Conservation (phyloP, 2,888 invertebrate species). For the Cosmorhoe ocellata region DNA sequence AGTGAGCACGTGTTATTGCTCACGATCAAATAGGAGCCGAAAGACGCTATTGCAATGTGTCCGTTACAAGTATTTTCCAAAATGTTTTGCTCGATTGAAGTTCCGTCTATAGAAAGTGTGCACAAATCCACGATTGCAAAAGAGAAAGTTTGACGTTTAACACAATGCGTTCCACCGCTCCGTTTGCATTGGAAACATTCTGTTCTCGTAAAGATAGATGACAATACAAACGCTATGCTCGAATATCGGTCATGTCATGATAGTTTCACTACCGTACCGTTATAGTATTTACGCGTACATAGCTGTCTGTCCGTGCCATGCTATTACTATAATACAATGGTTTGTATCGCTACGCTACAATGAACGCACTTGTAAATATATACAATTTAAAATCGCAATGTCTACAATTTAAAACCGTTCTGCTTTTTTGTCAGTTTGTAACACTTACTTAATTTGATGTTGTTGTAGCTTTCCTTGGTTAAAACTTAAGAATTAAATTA, state of each 20-base stretch:
- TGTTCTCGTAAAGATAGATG: conserved; percentile 17
- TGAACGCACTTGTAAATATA: conserved; percentile 56
- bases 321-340: conserved; percentile 50
- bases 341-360: conserved; percentile 29
- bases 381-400: no score
- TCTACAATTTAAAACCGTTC: conserved; percentile 12
- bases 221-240: conserved; percentile 19
- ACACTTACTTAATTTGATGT: no score
- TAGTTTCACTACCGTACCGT: conserved; percentile 36
- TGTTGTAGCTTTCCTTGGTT: no score
- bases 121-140: conserved; percentile 38
- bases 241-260: conserved; percentile 35
- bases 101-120: conserved; percentile 35
- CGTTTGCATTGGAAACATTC: conserved; percentile 27
- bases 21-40: no score
- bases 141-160: conserved; percentile 47
- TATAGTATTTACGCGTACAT: conserved; percentile 41
- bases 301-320: conserved; percentile 35
- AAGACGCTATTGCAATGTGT: background rate
- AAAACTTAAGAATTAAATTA: no score
- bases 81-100: background rate
- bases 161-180: conserved; percentile 32
- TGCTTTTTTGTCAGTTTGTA: conserved; percentile 17
- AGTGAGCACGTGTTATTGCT: no score
- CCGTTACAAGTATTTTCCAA: background rate